Conservation (phyloP, 2,797 vertebrate species). For the Garrulus glandarius region DNA sequence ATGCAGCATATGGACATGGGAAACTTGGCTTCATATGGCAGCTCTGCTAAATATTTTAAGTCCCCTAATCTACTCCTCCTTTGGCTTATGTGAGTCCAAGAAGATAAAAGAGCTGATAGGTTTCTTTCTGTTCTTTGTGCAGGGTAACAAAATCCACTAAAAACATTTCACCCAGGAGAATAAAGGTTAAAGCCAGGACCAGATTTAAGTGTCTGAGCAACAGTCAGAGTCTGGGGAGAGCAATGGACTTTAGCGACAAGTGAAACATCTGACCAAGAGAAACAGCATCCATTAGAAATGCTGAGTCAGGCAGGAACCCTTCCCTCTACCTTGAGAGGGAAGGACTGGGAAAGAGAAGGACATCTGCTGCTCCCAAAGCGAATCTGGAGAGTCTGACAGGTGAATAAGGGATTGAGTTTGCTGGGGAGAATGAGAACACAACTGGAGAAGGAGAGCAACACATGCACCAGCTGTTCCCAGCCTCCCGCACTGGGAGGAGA, state of each 20-base stretch:
- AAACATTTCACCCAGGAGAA: not conserved
- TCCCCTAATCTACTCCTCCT: not conserved
- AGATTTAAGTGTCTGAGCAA: not conserved
- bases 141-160: not conserved
- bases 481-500: slow-evolving; percentile 2
- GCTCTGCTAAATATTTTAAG: not conserved
- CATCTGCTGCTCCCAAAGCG: not conserved
- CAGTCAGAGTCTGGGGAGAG: not conserved
- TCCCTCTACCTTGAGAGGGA: not conserved
- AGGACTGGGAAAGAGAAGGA: not conserved
- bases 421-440: not conserved
- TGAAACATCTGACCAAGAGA: not conserved
- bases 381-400: not conserved
- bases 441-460: not conserved
- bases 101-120: not conserved
- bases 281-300: not conserved
- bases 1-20: not conserved
- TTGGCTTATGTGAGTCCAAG: not conserved
- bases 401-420: not conserved
- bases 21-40: not conserved
- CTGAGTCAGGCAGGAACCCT: not conserved
- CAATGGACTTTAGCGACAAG: not conserved
- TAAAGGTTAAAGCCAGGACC: not conserved
- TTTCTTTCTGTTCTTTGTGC: not conserved
- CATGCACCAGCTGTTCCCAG: not conserved